These are phyloP conservation scores for Cabera pusaria DNA, from an alignment of 2,888 invertebrate genomes.

Conservation along the genomic window DNA sequence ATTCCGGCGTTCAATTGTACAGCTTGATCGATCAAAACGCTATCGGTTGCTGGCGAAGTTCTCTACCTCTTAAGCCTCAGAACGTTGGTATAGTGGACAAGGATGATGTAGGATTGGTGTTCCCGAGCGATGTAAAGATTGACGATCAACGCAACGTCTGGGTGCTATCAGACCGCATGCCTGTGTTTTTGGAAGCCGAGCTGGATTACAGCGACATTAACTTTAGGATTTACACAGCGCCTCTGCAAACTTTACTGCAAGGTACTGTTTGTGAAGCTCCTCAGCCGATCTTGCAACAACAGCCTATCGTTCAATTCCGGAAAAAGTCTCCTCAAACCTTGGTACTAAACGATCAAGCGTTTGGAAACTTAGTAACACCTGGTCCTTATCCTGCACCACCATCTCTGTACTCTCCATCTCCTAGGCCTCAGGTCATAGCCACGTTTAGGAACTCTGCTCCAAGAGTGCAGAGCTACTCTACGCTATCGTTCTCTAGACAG, in stretches of 20 bases:
- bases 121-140: conserved; percentile 91
- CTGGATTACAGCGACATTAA: conserved; percentile 90
- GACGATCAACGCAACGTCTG: conserved; percentile 88
- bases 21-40: conserved; percentile 92
- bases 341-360: conserved; percentile 29
- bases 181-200: conserved; percentile 87
- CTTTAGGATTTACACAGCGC: conserved; percentile 89
- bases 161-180: conserved; percentile 93
- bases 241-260: conserved; percentile 85
- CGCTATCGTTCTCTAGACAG: conserved; percentile 42
- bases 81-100: conserved; percentile 88
- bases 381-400: conserved; percentile 28
- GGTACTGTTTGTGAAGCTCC: conserved; percentile 89
- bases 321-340: conserved; percentile 29
- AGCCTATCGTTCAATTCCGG: conserved; percentile 19
- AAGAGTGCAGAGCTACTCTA: conserved; percentile 38
- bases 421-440: conserved; percentile 20
- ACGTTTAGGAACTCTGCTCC: conserved; percentile 36
- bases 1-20: conserved; percentile 89
- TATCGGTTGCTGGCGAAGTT: conserved; percentile 92
- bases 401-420: conserved; percentile 27
- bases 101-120: conserved; percentile 89
- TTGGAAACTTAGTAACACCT: conserved; percentile 29
- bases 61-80: conserved; percentile 84
- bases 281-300: conserved; percentile 22